Percentiles rank a stretch among this genome's conserved stretches.
phyloP scores from a whole-genome alignment of 30 jellyfish, hydroid and myxozoan species.

The Clytia hemisphaerica region DNA sequence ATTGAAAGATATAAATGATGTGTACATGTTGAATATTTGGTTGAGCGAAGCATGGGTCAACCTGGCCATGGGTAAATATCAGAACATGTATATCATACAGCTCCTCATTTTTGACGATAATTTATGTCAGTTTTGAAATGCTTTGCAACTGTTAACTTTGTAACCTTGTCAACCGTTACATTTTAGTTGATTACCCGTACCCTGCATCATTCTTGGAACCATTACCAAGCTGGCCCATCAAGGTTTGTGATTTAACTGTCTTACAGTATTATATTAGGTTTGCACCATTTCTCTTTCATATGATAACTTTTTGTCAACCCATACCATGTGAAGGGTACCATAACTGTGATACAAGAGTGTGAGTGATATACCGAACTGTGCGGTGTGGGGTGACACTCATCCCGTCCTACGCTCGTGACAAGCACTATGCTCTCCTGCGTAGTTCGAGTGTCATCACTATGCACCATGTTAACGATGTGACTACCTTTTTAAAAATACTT shows the following conservation, averaged over 20 bases:
- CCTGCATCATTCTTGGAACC: conserved; percentile 94
- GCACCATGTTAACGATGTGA: too few relatives aligned
- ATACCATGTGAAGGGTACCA: too few relatives aligned
- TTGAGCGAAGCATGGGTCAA: conserved; percentile 76
- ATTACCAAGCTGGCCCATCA: conserved; percentile 98
- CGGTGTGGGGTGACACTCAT: too few relatives aligned
- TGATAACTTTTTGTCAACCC: too few relatives aligned
- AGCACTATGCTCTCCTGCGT: too few relatives aligned
- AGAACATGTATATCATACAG: too few relatives aligned
- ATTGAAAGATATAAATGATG: conserved; percentile 53
- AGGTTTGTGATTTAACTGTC: conserved; percentile 57
- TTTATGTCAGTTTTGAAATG: background rate
- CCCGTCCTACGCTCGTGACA: too few relatives aligned
- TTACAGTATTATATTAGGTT: too few relatives aligned
- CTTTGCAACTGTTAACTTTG: background rate
- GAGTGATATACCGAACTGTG: too few relatives aligned
- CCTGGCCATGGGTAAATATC: conserved; percentile 88
- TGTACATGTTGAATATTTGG: conserved; percentile 46
- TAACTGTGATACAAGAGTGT: too few relatives aligned
- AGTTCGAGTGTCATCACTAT: too few relatives aligned
- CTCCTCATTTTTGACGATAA: background rate
- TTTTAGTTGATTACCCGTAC: conserved; percentile 89
- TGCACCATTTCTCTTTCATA: background rate
- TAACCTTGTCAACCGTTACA: background rate
- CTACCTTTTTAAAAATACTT: too few relatives aligned